A percentile compares a stretch with the other conserved stretches of the same genome.
phyloP scores from a whole-genome alignment of 2,113 vertebrate species.

The Regulus satrapa region DNA sequence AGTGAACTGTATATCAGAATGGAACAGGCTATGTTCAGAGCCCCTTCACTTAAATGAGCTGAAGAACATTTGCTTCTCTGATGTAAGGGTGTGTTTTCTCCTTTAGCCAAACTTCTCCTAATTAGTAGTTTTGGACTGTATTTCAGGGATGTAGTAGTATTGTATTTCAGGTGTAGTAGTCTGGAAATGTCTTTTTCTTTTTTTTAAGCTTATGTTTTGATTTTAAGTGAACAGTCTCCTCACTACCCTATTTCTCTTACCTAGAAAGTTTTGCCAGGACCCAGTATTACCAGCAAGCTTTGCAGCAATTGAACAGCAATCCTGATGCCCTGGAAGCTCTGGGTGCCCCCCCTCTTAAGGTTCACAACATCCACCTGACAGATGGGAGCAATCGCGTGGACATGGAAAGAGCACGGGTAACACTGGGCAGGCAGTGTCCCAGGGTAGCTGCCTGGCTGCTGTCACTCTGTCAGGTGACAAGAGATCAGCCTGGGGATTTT shows the following conservation, averaged over 20 bases:
- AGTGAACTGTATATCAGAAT: background rate
- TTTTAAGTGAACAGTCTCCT: background rate
- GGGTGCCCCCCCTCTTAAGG: constrained; percentile 76
- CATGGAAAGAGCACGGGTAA: constrained; percentile 65
- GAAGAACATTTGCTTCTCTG: background rate
- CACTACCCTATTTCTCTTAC: background rate
- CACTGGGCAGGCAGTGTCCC: background rate
- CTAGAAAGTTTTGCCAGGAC: constrained; percentile 71
- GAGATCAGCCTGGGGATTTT: background rate
- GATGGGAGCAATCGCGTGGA: constrained; percentile 76
- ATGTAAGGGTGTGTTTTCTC: background rate
- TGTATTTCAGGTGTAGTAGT: background rate
- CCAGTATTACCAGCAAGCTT: constrained; percentile 75
- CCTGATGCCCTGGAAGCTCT: constrained; percentile 75
- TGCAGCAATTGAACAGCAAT: constrained; percentile 73
- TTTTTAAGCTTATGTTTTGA: background rate
- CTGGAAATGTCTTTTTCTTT: background rate
- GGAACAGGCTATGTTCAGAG: background rate
- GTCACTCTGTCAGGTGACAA: background rate
- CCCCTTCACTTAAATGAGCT: background rate
- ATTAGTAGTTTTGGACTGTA: background rate
- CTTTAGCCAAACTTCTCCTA: background rate
- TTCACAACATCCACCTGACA: constrained; percentile 76
- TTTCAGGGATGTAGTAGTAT: no score
- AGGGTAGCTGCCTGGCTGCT: background rate